Evolutionary conservation across 1,140 invertebrate genomes (phyloP).

Genomic region (Pectinophora gossypiella): DNA sequence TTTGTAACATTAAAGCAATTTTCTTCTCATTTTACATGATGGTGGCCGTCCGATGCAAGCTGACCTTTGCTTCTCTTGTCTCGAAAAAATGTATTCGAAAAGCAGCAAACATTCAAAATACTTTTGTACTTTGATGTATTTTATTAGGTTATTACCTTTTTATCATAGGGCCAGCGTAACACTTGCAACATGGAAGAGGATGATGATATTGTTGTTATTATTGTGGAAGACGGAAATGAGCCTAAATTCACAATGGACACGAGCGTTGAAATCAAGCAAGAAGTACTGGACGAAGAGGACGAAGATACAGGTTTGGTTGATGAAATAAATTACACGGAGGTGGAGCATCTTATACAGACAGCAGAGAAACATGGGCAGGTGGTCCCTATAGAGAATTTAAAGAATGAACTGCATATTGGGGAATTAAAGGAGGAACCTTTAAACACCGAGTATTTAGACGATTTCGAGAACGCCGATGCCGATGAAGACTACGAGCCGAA

Average conservation of each 20-base stretch:
- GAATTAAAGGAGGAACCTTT: slow-evolving; percentile 17
- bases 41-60: not conserved
- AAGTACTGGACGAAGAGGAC: slow-evolving; percentile 24
- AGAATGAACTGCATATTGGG: slow-evolving; percentile 10
- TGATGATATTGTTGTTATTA: slow-evolving; percentile 52
- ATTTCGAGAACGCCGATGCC: too few species aligned
- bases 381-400: not conserved
- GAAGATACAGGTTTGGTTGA: too few species aligned
- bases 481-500: not conserved
- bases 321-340: too few species aligned
- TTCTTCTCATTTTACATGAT: too few species aligned
- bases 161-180: too few species aligned
- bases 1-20: too few species aligned
- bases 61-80: not conserved
- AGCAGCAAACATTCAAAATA: not conserved
- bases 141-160: too few species aligned
- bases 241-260: slow-evolving; percentile 1
- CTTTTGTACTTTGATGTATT: too few species aligned
- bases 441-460: not conserved
- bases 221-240: slow-evolving; percentile 36
- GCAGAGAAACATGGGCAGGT: slow-evolving; percentile 16
- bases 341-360: slow-evolving; percentile 22
- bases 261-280: slow-evolving; percentile 26
- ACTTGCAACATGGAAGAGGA: slow-evolving; percentile 29
- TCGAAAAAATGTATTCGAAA: not conserved